Evolutionary conservation across 2,113 vertebrate genomes (phyloP), one percentile per base, ranked within the genome.

Genomic region (Anarrhichthys ocellatus): DNA sequence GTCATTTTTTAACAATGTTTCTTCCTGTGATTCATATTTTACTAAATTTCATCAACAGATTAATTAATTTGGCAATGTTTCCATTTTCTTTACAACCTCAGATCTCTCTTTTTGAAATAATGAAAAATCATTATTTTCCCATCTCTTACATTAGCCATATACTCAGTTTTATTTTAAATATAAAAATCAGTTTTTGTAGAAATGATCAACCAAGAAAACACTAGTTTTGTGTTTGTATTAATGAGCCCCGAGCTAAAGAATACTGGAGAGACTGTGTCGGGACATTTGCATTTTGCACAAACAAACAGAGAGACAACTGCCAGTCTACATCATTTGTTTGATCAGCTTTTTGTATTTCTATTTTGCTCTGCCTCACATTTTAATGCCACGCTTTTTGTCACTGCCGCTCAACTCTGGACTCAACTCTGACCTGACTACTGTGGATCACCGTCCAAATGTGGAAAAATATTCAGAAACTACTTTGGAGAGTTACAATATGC

Each of bases 1-100:
- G 64, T 73, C 61, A 24, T 34, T 78, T 5, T n/a, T 13, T 4
- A 34, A 7, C 29, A 52, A 9, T 5, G 22, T 22, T 48, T 22
- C 18, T 15, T 67, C 59, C 40, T 44, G 52, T 66, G 50, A 77
- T 62, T 66, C 52, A 66, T 32, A 22, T 66, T 63, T 80, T 58
- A 71, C 40, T 36, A n/a, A 58, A 24, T 77, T 83, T 59, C 22
- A 69, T 59, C 11, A 48, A 62, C 5, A 62, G 36, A 82, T 64
- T 4, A 67, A 42, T 68, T 11, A 54, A 2, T 20, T 0, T 20
- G 63, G 22, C 2, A 15, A 6, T 54, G 2, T n/a, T 11, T 7
- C 18, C 20, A 20, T 71, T 40, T 9, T 22, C 36, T 38, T 34
- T 44, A 22, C 27, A 24, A 64, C 44, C 20, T 46, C 27, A 24